phyloP scores from a whole-genome alignment of 2,888 invertebrate genomes.

The Zootermopsis nevadensis region DNA sequence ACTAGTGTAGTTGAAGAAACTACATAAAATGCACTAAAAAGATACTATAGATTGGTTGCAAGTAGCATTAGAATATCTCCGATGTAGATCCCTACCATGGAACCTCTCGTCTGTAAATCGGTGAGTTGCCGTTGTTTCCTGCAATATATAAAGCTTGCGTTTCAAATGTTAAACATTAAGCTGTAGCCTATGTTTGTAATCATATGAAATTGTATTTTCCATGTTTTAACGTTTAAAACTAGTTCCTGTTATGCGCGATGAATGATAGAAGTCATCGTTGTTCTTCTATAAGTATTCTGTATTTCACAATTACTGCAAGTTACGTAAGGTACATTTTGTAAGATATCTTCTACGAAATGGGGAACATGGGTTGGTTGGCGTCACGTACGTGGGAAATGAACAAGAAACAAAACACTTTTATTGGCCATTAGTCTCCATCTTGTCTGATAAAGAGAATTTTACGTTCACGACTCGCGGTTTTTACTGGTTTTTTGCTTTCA shows the following conservation, averaged over 20 bases:
- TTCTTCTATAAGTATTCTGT: not conserved
- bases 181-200: too few relatives aligned
- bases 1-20: too few relatives aligned
- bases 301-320: not conserved
- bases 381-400: not conserved
- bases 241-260: not conserved
- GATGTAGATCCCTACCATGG: too few relatives aligned
- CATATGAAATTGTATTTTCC: not conserved
- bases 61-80: too few relatives aligned
- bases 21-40: too few relatives aligned
- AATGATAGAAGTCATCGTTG: not conserved
- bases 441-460: not conserved
- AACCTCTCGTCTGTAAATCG: too few relatives aligned
- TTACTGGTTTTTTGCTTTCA: not conserved
- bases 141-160: not conserved
- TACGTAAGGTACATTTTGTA: not conserved
- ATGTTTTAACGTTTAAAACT: not conserved
- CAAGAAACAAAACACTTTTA: slow-evolving; percentile 3
- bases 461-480: not conserved
- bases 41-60: too few relatives aligned
- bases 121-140: not conserved
- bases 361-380: not conserved
- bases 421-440: slow-evolving; percentile 8
- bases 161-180: not conserved
- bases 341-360: not conserved